phyloP scores from a whole-genome alignment of 2,888 invertebrate species.

The Tipula vernalis region DNA sequence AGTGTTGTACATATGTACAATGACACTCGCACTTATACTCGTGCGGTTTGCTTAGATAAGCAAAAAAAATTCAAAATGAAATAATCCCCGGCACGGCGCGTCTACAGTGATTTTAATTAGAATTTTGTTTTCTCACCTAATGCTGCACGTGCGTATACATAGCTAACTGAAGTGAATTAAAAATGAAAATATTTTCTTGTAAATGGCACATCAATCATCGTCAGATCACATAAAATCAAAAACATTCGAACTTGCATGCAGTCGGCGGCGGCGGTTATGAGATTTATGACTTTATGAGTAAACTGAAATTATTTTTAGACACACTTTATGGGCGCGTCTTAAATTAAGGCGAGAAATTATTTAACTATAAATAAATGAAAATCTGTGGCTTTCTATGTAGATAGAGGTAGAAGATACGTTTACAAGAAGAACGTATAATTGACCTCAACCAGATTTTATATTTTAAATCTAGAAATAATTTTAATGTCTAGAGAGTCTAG shows the following conservation, averaged over 20 bases:
- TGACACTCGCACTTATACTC: not conserved
- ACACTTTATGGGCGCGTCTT: not conserved
- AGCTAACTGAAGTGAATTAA: not conserved
- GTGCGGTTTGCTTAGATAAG: too few relatives aligned
- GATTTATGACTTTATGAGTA: not conserved
- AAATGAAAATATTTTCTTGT: not conserved
- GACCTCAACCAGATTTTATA: not conserved
- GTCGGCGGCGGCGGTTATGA: not conserved
- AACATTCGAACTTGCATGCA: not conserved
- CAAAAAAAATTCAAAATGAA: too few relatives aligned
- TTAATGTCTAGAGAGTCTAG: not conserved
- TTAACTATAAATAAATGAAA: not conserved
- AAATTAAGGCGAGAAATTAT: not conserved
- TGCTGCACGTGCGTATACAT: not conserved
- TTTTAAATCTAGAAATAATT: not conserved
- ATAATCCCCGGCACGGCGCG: too few relatives aligned
- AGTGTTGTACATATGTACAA: not conserved
- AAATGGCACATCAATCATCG: not conserved
- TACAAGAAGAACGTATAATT: not conserved
- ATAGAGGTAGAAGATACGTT: not conserved
- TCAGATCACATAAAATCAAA: not conserved
- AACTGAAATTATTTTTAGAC: not conserved
- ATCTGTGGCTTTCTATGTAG: not conserved
- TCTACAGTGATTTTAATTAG: not conserved
- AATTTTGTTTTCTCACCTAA: not conserved